These are phyloP conservation scores for Ectemnius continuus DNA, from an alignment of 2,888 invertebrate species.

Conservation along the genomic window DNA sequence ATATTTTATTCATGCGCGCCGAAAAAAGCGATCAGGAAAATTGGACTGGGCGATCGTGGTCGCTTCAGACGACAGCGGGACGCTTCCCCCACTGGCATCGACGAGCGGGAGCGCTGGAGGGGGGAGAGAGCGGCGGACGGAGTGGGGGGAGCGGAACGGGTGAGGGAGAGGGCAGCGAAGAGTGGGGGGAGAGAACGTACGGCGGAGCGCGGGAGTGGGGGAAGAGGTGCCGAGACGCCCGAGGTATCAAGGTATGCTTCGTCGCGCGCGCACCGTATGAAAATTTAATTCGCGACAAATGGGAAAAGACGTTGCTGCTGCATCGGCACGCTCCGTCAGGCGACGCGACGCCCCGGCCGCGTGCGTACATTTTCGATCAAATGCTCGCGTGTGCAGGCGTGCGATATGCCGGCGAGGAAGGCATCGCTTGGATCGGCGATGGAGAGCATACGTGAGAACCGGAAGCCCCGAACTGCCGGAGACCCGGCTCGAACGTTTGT, in stretches of 20 bases:
- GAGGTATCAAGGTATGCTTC: background rate
- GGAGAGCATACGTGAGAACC: too few relatives aligned
- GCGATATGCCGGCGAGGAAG: too few relatives aligned
- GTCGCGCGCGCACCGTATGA: constrained; percentile 38
- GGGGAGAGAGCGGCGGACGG: too few relatives aligned
- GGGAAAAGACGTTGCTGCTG: constrained; percentile 29
- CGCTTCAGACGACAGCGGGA: constrained; percentile 20
- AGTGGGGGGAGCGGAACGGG: too few relatives aligned
- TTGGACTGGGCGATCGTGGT: constrained; percentile 54
- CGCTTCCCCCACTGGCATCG: background rate
- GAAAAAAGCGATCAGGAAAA: constrained; percentile 53
- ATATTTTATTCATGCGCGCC: constrained; percentile 58
- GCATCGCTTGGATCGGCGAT: too few relatives aligned
- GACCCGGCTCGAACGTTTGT: too few relatives aligned
- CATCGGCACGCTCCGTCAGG: constrained; percentile 23
- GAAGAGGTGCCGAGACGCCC: too few relatives aligned
- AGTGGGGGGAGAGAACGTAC: too few relatives aligned
- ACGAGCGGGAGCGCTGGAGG: too few relatives aligned
- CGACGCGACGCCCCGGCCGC: background rate
- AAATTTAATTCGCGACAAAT: constrained; percentile 55
- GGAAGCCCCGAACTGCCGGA: too few relatives aligned
- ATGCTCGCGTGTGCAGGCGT: background rate
- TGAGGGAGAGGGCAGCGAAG: too few relatives aligned
- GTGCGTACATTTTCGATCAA: background rate
- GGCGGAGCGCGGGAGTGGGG: too few relatives aligned